phyloP scores from a whole-genome alignment of 2,888 invertebrate genomes.

The Andrena haemorrhoa region DNA sequence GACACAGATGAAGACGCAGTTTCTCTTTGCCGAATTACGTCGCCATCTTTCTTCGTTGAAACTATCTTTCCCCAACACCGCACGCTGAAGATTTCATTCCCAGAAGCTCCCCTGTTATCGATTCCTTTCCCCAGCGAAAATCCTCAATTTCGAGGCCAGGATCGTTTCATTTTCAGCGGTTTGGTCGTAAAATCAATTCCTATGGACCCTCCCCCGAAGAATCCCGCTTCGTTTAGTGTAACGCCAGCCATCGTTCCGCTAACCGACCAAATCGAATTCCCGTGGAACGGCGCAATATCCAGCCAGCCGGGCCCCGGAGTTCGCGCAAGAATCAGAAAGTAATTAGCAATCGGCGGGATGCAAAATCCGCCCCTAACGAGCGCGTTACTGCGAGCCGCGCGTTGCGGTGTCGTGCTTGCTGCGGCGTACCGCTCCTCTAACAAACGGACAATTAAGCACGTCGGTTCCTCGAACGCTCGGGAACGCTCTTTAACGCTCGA shows the following conservation, averaged over 20 bases:
- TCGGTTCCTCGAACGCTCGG: constrained; percentile 12
- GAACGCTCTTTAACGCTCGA: constrained; percentile 25
- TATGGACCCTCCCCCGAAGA: neutral
- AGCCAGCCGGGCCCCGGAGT: neutral
- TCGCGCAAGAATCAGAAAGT: constrained; percentile 66
- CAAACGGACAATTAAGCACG: constrained; percentile 59
- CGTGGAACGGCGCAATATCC: constrained; percentile 17
- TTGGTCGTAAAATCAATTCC: constrained; percentile 5
- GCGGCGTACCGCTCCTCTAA: constrained; percentile 35
- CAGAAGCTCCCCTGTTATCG: neutral
- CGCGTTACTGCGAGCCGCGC: constrained; percentile 31
- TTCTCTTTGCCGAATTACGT: no score
- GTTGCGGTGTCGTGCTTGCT: constrained; percentile 38
- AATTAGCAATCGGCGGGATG: constrained; percentile 66
- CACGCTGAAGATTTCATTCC: neutral
- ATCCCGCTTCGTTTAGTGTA: constrained; percentile 2
- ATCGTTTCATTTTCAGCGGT: constrained; percentile 17
- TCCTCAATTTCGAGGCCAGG: no score
- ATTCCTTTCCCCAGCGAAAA: neutral
- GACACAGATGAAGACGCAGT: no score
- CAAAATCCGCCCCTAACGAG: constrained; percentile 64
- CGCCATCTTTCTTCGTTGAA: neutral
- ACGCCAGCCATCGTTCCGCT: neutral
- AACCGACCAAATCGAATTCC: constrained; percentile 27
- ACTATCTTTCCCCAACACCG: neutral